Percentiles rank a stretch among this genome's conserved stretches.
phyloP scores from a whole-genome alignment of 53 echinoderm and acorn worm genomes.

The Zoroaster sp. region DNA sequence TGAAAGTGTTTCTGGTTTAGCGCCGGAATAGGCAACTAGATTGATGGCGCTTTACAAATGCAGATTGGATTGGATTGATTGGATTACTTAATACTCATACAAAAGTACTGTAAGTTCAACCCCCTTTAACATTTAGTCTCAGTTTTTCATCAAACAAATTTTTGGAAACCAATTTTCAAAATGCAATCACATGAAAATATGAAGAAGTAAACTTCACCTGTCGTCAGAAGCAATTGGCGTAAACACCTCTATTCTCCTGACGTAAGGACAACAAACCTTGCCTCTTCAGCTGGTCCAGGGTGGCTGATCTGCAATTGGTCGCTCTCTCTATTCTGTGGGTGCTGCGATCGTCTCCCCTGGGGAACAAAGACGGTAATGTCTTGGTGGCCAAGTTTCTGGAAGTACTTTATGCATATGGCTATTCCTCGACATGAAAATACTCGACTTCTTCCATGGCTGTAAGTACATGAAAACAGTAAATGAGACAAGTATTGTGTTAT shows the following conservation, averaged over 20 bases:
- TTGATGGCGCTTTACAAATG: too few relatives aligned
- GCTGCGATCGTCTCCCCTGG: constrained; percentile 30
- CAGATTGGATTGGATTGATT: too few relatives aligned
- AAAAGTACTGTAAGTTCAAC: too few relatives aligned
- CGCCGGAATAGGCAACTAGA: too few relatives aligned
- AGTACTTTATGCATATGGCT: constrained; percentile 69
- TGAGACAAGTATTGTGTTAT: too few relatives aligned
- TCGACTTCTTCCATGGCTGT: constrained; percentile 62
- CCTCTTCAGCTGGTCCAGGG: constrained; percentile 60
- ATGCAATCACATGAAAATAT: not conserved
- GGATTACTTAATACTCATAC: too few relatives aligned
- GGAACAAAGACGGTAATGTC: constrained; percentile 73
- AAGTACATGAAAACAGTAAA: too few relatives aligned
- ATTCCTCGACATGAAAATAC: constrained; percentile 74
- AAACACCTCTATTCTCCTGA: constrained; percentile 37
- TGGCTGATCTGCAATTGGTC: constrained; percentile 50
- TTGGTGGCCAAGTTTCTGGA: constrained; percentile 67
- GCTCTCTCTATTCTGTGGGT: not conserved
- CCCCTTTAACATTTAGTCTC: too few relatives aligned
- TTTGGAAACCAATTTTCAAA: too few relatives aligned
- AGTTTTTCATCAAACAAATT: too few relatives aligned
- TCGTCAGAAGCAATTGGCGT: constrained; percentile 73
- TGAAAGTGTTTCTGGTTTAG: too few relatives aligned
- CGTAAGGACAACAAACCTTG: constrained; percentile 66
- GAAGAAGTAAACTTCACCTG: constrained; percentile 20